Base-by-base conservation (phyloP, 2,113 vertebrate species). In the Oenanthe melanoleuca region DNA sequence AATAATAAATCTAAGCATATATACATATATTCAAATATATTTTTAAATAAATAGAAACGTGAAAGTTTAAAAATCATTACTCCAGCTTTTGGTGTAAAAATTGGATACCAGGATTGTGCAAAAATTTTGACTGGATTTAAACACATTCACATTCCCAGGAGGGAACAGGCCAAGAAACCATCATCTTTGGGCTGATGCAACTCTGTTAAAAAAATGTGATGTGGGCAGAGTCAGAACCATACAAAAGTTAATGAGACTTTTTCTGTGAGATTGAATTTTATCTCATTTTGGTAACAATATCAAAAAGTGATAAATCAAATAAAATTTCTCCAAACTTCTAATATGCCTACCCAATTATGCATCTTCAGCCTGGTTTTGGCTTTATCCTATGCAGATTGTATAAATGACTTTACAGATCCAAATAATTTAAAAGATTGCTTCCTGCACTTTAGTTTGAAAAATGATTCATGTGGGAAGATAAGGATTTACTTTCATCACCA, bases 391-490 rank as follows among this genome's bases (percentile, higher is more conserved):
- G 66, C 38, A 93, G 85, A 88, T 70, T 65, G 52, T 33, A 78
- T 77, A n/a, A 42, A 47, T 31, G 34, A 80, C 71, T 95, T 66
- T 94, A 73, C 26, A 93, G 74, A 86, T 56, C 16, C 34, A 89
- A 38, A 59, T 77, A 89, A 77, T 93, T 70, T 34, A 70, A 82
- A 89, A 63, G 59, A 85, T 66, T 70, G 12, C 37, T 95, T 84
- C 75, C 75, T 86, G 73, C 40, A 31, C 42, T 92, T 94, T 33
- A 64, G 69, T 86, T 86, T 90, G 57, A 85, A 88, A 92, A 93
- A 79, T 86, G 11, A 92, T 61, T 93, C 44, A 64, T 71, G 52
- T 80, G 26, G 72, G 79, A 96, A 93, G 52, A 80, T 84, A 88
- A 78, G 12, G n/a, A 89, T 87, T 89, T 83, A 75, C 25, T 40